A percentile compares a stretch with the other conserved stretches of the same genome.
phyloP scores from a whole-genome alignment of 2,113 vertebrate species.

The Rallus limicola region DNA sequence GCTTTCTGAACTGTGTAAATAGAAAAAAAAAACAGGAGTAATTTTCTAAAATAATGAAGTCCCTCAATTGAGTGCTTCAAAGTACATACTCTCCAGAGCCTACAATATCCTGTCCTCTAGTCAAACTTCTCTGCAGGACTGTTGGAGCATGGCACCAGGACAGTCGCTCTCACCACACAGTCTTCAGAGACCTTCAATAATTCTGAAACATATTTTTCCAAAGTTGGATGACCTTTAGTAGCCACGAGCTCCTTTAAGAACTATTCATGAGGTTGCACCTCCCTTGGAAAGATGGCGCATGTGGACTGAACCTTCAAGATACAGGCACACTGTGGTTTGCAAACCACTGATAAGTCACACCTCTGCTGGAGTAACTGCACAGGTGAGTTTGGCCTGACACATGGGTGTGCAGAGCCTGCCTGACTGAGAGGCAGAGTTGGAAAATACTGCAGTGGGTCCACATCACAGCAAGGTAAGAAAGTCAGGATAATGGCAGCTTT shows the following conservation, averaged over 20 bases:
- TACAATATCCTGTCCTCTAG: neutral
- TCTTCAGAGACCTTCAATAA: neutral
- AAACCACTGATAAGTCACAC: rapidly evolving
- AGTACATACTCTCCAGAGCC: neutral
- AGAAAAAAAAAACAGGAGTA: neutral
- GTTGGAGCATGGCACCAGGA: neutral
- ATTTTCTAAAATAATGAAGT: neutral
- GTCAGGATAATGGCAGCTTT: neutral
- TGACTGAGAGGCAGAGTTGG: neutral
- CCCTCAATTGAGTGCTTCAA: neutral
- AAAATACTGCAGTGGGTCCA: neutral
- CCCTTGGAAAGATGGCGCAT: neutral
- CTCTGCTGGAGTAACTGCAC: neutral
- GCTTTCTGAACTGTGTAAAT: neutral
- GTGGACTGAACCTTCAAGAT: neutral
- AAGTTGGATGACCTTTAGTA: neutral
- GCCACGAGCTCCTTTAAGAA: neutral
- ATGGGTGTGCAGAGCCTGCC: neutral
- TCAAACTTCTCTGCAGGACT: neutral
- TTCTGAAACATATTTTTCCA: neutral
- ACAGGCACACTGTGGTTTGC: neutral
- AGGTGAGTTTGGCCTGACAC: neutral
- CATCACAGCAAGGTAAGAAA: neutral
- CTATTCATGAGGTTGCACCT: neutral
- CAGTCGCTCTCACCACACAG: neutral